Evolutionary conservation across 2,888 invertebrate genomes (phyloP), one percentile per base, ranked within the genome.

Genomic region (Eubasilissa splendida): DNA sequence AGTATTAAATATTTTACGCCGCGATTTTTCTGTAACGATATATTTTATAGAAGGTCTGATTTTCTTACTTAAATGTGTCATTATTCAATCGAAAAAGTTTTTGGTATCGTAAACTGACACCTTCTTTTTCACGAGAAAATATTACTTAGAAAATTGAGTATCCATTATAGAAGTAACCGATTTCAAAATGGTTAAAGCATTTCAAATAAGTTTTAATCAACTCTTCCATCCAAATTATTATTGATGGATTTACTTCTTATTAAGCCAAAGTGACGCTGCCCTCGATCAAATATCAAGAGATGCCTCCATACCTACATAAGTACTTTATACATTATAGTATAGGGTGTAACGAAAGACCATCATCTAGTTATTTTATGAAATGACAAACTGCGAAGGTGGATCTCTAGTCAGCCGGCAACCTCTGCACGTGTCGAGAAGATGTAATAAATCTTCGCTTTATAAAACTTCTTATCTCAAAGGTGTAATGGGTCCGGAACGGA

Each of bases 371-470:
- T 80, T 70, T 80, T 80, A 73, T 77, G 73, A 77, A 71, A 80
- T 80, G 80, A 80, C 80, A 80, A 77, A 80, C 80, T 76, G 65
- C 53, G 22, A 54, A 54, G 52, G 73, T 58, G 58, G 80, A 33
- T n/a, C 22, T 42, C 58, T n/a, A 71, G 65, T 14, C 71, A 71
- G 52, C 68, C 63, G 65, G 33, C 53, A 42, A 73, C 77, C 80
- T 80, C 77, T 76, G 80, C 76, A 70, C 76, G 71, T 11, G 73
- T 56, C 71, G 63, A 31, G 70, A 33, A 22, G 60, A 54, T 8
- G 58, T 56, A 58, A 80, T 80, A 80, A 80, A 80, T 80, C 80
- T 80, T 65, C 12, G 14, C 76, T 71, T 54, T 65, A 79, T 79
- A 79, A 79, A 54, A 59, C 63, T 54, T 75, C 76, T 76, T 76